phyloP scores from a whole-genome alignment of 1,140 invertebrate genomes.

The Bacillus rossius region DNA sequence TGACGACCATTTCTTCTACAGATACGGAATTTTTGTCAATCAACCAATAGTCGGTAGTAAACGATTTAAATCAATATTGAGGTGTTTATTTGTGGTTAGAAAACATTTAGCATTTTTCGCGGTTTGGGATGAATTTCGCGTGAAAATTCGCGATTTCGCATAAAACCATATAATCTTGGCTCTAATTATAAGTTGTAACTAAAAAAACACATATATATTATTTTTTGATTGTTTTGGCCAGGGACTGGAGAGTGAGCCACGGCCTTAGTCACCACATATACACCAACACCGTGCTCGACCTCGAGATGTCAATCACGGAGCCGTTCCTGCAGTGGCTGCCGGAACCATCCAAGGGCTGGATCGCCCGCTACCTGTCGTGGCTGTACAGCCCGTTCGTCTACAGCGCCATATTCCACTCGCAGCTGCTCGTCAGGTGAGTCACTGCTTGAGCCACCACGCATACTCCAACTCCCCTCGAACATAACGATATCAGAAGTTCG shows the following conservation, averaged over 20 bases:
- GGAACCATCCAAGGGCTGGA: constrained; percentile 38
- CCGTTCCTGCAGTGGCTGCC: constrained; percentile 63
- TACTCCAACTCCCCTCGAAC: too few species aligned
- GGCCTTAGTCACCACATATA: constrained; percentile 74
- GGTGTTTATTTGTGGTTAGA: too few species aligned
- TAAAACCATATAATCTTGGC: too few species aligned
- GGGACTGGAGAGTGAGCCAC: constrained; percentile 71
- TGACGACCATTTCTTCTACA: too few species aligned
- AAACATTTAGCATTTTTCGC: too few species aligned
- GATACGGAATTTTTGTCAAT: too few species aligned
- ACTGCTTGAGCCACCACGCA: constrained; percentile 1
- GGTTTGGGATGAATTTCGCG: too few species aligned
- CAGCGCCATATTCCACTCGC: constrained; percentile 35
- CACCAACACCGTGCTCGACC: constrained; percentile 70
- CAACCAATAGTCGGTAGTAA: too few species aligned
- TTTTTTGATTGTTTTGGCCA: constrained; percentile 36
- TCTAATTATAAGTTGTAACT: too few species aligned
- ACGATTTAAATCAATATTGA: too few species aligned
- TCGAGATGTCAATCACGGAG: constrained; percentile 63
- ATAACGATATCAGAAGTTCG: too few species aligned
- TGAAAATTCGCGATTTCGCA: too few species aligned
- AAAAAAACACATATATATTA: not conserved
- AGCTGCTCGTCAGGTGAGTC: constrained; percentile 45
- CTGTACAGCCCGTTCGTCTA: constrained; percentile 48
- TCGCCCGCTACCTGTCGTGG: constrained; percentile 41